Base-by-base conservation (phyloP, 2,888 invertebrate genomes). In the Aphelenchoides bicaudatus region DNA sequence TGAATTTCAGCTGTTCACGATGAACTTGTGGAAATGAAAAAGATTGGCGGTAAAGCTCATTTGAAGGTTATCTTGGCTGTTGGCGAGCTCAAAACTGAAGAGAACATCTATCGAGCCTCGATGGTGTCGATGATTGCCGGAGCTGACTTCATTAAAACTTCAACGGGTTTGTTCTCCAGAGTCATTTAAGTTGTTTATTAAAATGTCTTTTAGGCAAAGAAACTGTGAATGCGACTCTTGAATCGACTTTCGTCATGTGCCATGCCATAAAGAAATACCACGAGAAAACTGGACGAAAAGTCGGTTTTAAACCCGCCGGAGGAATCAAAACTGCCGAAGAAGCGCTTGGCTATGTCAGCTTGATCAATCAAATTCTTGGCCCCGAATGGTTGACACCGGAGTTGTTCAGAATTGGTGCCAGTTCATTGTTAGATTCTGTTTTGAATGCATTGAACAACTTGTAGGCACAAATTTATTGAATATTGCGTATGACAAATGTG, bases 291-390 rank as follows among this genome's bases (percentile, higher is more conserved):
- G 87, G 88, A 16, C 82, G 75, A 57, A 75, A 90, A 89, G 87
- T 96, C 63, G 98, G 98, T 1, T 85, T 99, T 58, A 99, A 99
- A 82, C 93, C 98, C 21, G 98, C 98, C 21, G 98, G 98, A 16
- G 98, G 98, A 6, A 89, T 98, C 46, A 85, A 88, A 65, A 89
- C 88, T 0, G 85, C 87, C 0, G 84, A 85, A 47, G 92, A 96
- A 79, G 89, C 91, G 0, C 83, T 93, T 29, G 84, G 86, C 60
- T 98, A 92, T 91, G 82, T 92, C 71, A 84, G 87, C 3, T 81
- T 98, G 59, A 85, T 94, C 6, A 86, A 88, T 78, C 86, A 86
- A 34, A 87, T 90, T 65, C 83, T 98, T 16, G 96, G 94, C 1
- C 82, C 86, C 53, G 86, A 88, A 16, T 98, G 94, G 93, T 81